Percentiles rank a stretch among this genome's conserved stretches.
Conservation (phyloP, 1,140 invertebrate genomes). For the Anadara kagoshimensis region DNA sequence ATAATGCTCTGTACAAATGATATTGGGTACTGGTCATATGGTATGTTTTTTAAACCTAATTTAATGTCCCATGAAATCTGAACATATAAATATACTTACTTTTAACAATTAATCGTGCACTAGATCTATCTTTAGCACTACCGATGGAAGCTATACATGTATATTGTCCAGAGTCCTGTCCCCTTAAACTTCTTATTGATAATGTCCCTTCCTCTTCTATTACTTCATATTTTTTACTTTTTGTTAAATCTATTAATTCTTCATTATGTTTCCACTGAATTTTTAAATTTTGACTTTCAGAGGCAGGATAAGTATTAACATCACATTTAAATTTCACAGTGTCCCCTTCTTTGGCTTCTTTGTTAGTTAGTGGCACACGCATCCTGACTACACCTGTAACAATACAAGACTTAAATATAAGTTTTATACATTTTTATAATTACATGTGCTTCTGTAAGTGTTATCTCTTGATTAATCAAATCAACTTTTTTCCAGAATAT, state of each 20-base stretch:
- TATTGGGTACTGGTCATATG: no score
- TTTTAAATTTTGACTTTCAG: slow-evolving; percentile 31
- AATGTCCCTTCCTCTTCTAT: slow-evolving; percentile 76
- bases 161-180: slow-evolving; percentile 94
- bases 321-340: slow-evolving; percentile 25
- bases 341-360: slow-evolving; percentile 28
- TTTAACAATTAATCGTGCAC: slow-evolving; percentile 93
- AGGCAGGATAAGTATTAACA: slow-evolving; percentile 13
- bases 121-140: slow-evolving; percentile 85
- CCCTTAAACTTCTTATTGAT: slow-evolving; percentile 93
- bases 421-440: no score
- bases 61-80: no score
- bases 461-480: no score
- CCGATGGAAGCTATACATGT: slow-evolving; percentile 94
- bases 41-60: no score
- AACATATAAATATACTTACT: slow-evolving; percentile 72
- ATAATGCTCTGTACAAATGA: no score
- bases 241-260: neutral
- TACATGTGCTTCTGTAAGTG: no score
- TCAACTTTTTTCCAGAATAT: no score
- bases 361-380: slow-evolving; percentile 11
- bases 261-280: slow-evolving; percentile 47
- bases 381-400: slow-evolving; percentile 27
- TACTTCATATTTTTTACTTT: slow-evolving; percentile 26
- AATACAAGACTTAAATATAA: neutral